A percentile compares a stretch with the other conserved stretches of the same genome.
These are phyloP conservation scores for Bufo gargarizans DNA, from an alignment of 2,113 vertebrate species.

Conservation along the genomic window DNA sequence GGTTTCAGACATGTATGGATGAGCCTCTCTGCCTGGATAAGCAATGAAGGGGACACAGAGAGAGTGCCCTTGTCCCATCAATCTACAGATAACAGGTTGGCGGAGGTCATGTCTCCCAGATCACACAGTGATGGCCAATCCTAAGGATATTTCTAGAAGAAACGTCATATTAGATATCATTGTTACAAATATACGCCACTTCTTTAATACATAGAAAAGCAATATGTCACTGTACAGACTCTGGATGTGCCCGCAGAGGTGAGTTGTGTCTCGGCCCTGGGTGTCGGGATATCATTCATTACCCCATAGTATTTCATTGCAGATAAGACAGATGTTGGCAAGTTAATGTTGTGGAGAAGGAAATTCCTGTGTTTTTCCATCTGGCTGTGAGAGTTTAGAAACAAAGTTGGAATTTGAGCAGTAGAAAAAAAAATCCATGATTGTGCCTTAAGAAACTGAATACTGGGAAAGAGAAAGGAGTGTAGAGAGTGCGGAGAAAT, in stretches of 20 bases:
- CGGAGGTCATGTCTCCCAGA: neutral
- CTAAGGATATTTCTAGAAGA: neutral
- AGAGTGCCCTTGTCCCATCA: too few relatives aligned
- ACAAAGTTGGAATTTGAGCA: conserved; percentile 9
- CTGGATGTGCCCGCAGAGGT: neutral
- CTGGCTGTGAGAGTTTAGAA: conserved; percentile 30
- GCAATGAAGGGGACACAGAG: too few relatives aligned
- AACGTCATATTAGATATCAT: neutral
- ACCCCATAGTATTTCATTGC: neutral
- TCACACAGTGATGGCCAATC: neutral
- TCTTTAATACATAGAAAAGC: neutral
- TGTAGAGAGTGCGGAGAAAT: neutral
- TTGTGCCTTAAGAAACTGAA: neutral
- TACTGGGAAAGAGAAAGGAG: neutral
- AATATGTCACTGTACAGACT: neutral
- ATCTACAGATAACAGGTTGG: too few relatives aligned
- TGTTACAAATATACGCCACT: neutral
- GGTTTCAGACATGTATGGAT: too few relatives aligned
- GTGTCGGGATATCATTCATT: neutral
- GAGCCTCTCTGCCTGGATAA: too few relatives aligned
- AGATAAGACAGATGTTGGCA: conserved; percentile 34
- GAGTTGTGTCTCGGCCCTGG: neutral
- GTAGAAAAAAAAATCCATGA: conserved; percentile 19
- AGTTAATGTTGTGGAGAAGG: conserved; percentile 29
- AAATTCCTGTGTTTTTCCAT: conserved; percentile 55